phyloP scores from a whole-genome alignment of 1,140 invertebrate genomes.

The Caenorhabditis briggsae region DNA sequence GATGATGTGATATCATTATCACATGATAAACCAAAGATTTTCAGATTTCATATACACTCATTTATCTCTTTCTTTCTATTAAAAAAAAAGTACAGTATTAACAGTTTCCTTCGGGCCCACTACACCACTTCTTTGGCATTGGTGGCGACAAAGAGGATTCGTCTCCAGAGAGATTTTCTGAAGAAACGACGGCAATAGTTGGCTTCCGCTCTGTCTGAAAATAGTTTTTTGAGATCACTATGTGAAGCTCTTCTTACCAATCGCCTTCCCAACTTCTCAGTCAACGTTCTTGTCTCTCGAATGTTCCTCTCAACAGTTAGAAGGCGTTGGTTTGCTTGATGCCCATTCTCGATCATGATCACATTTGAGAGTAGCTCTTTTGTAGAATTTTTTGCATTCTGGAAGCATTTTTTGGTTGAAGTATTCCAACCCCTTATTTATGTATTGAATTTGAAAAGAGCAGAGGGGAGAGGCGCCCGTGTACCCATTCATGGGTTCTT shows the following conservation, averaged over 20 bases:
- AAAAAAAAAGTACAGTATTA: background rate
- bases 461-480: too few relatives aligned
- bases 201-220: too few relatives aligned
- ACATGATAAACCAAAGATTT: constrained; percentile 24
- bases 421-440: too few relatives aligned
- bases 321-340: constrained; percentile 61
- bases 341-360: constrained; percentile 58
- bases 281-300: constrained; percentile 14
- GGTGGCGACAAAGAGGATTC: background rate
- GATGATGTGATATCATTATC: constrained; percentile 1
- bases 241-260: background rate
- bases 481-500: too few relatives aligned
- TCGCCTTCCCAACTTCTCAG: constrained; percentile 51
- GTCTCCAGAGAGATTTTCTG: background rate
- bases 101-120: background rate
- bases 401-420: background rate
- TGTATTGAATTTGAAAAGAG: too few relatives aligned
- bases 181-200: background rate
- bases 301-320: constrained; percentile 59
- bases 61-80: background rate
- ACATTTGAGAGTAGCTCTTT: constrained; percentile 39
- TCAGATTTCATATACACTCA: background rate
- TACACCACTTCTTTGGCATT: constrained; percentile 10
- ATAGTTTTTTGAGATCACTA: too few relatives aligned
- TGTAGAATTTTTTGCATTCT: constrained; percentile 35